A percentile compares a stretch with the other conserved stretches of the same genome.
These are phyloP conservation scores for Paracanthobrama guichenoti DNA, from an alignment of 2,113 vertebrate species.

Conservation along the genomic window DNA sequence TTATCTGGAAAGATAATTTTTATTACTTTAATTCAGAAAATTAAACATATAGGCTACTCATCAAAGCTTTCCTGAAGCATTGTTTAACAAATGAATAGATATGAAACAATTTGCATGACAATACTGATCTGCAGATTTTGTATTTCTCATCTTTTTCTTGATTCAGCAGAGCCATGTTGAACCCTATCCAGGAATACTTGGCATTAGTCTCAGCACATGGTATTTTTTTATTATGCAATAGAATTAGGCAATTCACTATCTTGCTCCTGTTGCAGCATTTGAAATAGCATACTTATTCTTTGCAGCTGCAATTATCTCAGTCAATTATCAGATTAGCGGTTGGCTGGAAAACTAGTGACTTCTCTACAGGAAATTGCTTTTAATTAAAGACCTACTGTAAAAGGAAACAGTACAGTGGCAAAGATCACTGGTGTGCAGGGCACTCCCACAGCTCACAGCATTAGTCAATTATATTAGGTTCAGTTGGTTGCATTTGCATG, in stretches of 20 bases:
- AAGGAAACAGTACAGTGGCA: neutral
- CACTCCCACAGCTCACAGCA: neutral
- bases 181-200: constrained; percentile 43
- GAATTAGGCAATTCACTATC: constrained; percentile 42
- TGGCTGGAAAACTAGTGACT: constrained; percentile 27
- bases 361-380: constrained; percentile 16
- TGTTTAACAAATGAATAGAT: neutral
- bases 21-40: neutral
- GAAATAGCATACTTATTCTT: constrained; percentile 40
- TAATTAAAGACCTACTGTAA: neutral
- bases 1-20: neutral
- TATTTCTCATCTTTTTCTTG: constrained; percentile 52
- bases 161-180: constrained; percentile 56
- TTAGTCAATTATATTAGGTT: neutral
- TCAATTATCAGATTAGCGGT: constrained; percentile 49
- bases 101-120: neutral
- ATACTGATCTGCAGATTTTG: constrained; percentile 21
- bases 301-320: constrained; percentile 48
- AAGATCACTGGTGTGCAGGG: neutral
- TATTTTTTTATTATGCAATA: constrained; percentile 34
- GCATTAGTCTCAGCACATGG: constrained; percentile 56
- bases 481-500: neutral
- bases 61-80: neutral
- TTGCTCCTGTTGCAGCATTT: constrained; percentile 2
- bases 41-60: neutral